Base-by-base conservation (phyloP, 2,888 invertebrate species). In the Sinohyriopsis cumingii region DNA sequence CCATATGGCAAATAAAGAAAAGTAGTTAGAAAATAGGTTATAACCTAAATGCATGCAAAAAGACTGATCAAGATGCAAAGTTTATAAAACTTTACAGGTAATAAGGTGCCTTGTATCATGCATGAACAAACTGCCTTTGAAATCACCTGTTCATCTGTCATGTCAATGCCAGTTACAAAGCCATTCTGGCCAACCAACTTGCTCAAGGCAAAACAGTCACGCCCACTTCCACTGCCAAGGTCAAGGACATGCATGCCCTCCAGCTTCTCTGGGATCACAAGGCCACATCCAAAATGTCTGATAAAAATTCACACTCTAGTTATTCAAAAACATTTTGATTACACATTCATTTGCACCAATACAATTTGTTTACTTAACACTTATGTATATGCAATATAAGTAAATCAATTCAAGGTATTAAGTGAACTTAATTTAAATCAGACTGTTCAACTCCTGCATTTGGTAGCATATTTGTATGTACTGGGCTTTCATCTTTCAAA, bases 241-340 rank as follows among this genome's bases (percentile, higher is more conserved):
- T 86, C 86, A 24, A 86, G 76, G 19, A 85, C 77, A 53, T 68
- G 64, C 25, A 65, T 71, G 24, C 80, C 81, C 55, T 79, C 72
- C 24, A 85, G 69, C 18, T 76, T 73, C 64, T 82, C 80, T 22
- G 85, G 85, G n/a, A 84, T 76, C 6, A 84, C 82, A n/a, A 81
- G 71, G 2, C 86, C 86, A 78, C 85, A 85, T 5, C 86, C 86
- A 68, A 80, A 86, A 67, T 84, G 84, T 67, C 85, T 86, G 74
- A 9, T 28, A 55, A 67, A 22, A 53, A 57, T 3, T 45, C 15
- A 33, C 45, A 45, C 45, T 45, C 15, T 45, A 15, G 3, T 45
- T 45, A 45, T 45, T 45, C 15, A 12, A 12, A 15, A 12, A 15
- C 45, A 45, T 45, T 12, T 45, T 15, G 45, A 45, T 45, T 45